Base-by-base conservation (phyloP, 2,113 vertebrate genomes). In the Cyphomyrus plagiostoma region DNA sequence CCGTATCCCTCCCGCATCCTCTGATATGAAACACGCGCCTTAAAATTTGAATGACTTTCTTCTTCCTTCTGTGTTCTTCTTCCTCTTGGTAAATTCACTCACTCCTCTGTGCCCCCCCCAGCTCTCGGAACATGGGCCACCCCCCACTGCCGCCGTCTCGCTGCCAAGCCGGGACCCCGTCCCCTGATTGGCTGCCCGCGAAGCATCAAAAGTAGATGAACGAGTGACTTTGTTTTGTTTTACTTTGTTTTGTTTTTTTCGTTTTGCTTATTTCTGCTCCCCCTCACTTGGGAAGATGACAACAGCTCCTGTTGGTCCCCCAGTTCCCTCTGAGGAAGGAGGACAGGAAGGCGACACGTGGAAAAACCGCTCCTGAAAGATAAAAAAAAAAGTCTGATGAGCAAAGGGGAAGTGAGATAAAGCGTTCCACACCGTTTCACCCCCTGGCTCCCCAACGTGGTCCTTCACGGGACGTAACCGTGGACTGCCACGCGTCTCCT, bases 291-390 rank as follows among this genome's bases (percentile, higher is more conserved):
- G 45, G 42, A 84, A 26, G 82, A 84, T 46, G 92, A 92, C 92
- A 88, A 92, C 93, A 93, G 91, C 92, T 91, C 90, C 92, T 93
- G 87, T 94, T 91, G 94, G 93, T 93, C 91, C 92, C 91, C 92
- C 89, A 91, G 92, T 94, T 89, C 91, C 90, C 92, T 93, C 92
- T 91, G 92, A 94, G 94, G 91, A 90, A 70, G 62, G n/a, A 30
- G 62, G 53, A 56, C 53, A 56, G 92, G 93, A 94, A 94, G 91
- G 91, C 91, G 91, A 93, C 91, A 92, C 93, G 91, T 89, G 56
- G 91, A 91, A 85, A 90, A 93, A 80, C 35, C 4, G 91, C 92
- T 94, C 93, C 95, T 96, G 91, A 88, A 95, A 95, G 92, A 95
- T 93, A 94, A 93, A 95, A 93, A 94, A 35, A 93, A 92, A 92